Evolutionary conservation across 2,797 vertebrate species (phyloP).

Genomic region (Malacoctenus gilli): DNA sequence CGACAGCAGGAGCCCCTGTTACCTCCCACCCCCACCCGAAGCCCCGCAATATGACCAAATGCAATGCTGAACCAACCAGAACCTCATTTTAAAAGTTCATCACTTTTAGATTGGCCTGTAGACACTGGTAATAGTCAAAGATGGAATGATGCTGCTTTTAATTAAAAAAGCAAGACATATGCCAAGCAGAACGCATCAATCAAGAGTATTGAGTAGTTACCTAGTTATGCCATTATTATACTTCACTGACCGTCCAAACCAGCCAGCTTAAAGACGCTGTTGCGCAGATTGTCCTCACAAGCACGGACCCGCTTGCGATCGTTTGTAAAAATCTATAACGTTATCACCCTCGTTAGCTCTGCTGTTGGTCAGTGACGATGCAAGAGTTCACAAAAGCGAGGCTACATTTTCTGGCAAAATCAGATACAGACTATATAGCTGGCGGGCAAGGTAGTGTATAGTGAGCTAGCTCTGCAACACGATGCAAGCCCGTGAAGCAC

Average conservation of each 20-base stretch:
- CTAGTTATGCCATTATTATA: background rate
- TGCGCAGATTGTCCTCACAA: constrained; percentile 8
- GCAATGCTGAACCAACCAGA: background rate
- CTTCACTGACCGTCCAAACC: background rate
- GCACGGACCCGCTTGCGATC: background rate
- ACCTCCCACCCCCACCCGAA: background rate
- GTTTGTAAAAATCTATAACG: background rate
- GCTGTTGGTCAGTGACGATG: background rate
- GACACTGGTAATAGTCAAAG: too few species aligned
- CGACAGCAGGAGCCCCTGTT: background rate
- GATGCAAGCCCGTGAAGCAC: constrained; percentile 56
- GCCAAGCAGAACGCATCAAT: background rate
- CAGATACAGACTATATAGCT: background rate
- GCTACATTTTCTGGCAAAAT: constrained; percentile 9
- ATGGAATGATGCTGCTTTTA: too few species aligned
- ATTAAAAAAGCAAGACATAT: background rate
- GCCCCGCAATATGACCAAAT: background rate
- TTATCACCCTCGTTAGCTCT: constrained; percentile 1
- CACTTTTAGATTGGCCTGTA: background rate
- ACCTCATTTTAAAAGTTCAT: constrained; percentile 16
- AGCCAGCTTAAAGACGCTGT: constrained; percentile 11
- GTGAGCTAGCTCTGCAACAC: constrained; percentile 55
- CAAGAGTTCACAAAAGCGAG: background rate
- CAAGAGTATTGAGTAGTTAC: background rate
- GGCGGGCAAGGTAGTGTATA: constrained; percentile 17